Conservation (phyloP, 2,113 vertebrate genomes). For the Vulpes ferrilata region DNA sequence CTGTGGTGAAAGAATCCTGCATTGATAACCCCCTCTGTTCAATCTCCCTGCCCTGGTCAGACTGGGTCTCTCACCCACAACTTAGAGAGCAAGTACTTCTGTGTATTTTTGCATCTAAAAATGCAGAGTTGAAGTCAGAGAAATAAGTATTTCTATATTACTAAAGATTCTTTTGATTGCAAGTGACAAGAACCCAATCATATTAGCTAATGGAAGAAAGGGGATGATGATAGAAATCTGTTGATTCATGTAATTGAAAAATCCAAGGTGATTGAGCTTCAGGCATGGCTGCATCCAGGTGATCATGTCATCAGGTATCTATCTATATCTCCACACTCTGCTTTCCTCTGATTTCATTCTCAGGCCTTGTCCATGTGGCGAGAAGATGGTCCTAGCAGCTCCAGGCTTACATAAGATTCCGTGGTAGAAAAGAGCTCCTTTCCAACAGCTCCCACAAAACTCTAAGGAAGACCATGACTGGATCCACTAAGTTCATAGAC, state of each 20-base stretch:
- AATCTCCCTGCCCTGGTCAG: neutral
- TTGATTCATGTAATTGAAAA: neutral
- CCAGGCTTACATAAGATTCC: neutral
- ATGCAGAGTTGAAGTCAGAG: neutral
- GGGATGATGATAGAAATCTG: neutral
- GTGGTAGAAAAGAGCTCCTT: neutral
- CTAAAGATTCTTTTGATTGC: neutral
- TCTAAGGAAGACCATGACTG: neutral
- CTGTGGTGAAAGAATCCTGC: neutral
- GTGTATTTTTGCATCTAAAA: conserved; percentile 11
- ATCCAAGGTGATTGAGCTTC: neutral
- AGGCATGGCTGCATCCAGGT: neutral
- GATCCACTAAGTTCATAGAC: neutral
- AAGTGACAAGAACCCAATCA: neutral
- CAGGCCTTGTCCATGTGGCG: neutral
- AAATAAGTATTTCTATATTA: neutral
- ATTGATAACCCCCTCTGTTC: neutral
- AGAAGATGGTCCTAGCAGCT: neutral
- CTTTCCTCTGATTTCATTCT: neutral
- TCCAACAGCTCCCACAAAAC: too few species aligned
- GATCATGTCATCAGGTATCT: neutral
- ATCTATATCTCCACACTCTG: neutral
- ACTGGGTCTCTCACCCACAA: neutral
- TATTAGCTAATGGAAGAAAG: neutral
- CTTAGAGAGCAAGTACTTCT: neutral